These are phyloP conservation scores for Strix uralensis DNA, from an alignment of 2,113 vertebrate species.

Conservation along the genomic window DNA sequence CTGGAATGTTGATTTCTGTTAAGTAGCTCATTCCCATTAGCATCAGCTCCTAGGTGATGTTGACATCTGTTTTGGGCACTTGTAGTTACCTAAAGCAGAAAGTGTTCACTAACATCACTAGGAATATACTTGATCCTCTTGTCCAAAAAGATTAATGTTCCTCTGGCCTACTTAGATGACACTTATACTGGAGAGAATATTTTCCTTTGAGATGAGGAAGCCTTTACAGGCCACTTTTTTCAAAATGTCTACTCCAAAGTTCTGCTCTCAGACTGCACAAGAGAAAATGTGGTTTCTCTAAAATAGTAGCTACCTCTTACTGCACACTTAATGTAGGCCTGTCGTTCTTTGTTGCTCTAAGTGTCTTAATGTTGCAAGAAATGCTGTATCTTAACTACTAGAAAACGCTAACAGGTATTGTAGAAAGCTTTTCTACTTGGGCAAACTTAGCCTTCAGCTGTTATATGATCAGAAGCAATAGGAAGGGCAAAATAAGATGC, in stretches of 20 bases:
- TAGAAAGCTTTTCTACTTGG: not conserved
- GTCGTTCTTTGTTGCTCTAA: not conserved
- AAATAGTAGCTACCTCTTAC: not conserved
- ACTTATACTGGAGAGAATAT: not conserved
- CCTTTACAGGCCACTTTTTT: not conserved
- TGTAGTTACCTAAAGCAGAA: not conserved
- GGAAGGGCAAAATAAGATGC: not conserved
- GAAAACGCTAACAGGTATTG: not conserved
- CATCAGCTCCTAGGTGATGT: not conserved
- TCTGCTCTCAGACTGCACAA: not conserved
- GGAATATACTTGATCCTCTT: not conserved
- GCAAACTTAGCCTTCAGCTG: not conserved
- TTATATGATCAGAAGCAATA: not conserved
- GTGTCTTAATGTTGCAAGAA: not conserved
- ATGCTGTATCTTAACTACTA: not conserved
- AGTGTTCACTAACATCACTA: not conserved
- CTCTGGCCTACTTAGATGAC: not conserved
- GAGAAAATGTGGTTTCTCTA: not conserved
- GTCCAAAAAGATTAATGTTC: not conserved
- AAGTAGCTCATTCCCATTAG: not conserved
- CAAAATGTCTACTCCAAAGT: not conserved
- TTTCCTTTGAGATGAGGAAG: not conserved
- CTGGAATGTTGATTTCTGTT: not conserved
- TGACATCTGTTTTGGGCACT: not conserved
- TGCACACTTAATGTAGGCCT: not conserved